Evolutionary conservation across 2,113 vertebrate species (phyloP).

Genomic region (Phalacrocorax brasilianus): DNA sequence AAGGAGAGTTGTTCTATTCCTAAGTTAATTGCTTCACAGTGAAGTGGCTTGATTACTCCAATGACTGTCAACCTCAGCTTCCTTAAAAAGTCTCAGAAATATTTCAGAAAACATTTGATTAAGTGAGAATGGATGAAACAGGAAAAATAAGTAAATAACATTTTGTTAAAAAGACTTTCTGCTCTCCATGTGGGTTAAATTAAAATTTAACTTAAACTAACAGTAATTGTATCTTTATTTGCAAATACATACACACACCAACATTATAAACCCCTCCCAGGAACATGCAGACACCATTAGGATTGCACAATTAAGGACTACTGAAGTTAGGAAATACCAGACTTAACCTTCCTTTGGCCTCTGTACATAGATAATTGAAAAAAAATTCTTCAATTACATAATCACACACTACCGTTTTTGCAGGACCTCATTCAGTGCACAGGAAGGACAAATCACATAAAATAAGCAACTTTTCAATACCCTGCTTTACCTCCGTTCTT

Average conservation of each 20-base stretch:
- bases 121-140: neutral
- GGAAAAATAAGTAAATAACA: conserved; percentile 7
- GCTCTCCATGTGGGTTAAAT: neutral
- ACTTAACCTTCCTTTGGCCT: conserved; percentile 52
- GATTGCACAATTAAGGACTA: conserved; percentile 20
- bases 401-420: conserved; percentile 10
- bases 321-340: conserved; percentile 47
- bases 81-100: conserved; percentile 34
- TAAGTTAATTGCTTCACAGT: conserved; percentile 26
- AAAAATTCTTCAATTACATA: conserved; percentile 35
- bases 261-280: conserved; percentile 12
- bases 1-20: conserved; percentile 37
- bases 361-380: conserved; percentile 7
- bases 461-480: conserved; percentile 23
- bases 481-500: conserved; percentile 6
- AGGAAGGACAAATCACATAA: conserved; percentile 50
- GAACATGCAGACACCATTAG: neutral
- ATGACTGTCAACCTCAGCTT: conserved; percentile 57
- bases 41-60: conserved; percentile 47
- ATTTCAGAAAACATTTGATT: conserved; percentile 35
- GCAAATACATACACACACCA: neutral
- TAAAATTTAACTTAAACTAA: neutral
- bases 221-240: neutral
- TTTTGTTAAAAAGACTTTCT: conserved; percentile 11
- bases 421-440: conserved; percentile 26